phyloP scores from a whole-genome alignment of 1,140 invertebrate species.

The Cydia splendana region DNA sequence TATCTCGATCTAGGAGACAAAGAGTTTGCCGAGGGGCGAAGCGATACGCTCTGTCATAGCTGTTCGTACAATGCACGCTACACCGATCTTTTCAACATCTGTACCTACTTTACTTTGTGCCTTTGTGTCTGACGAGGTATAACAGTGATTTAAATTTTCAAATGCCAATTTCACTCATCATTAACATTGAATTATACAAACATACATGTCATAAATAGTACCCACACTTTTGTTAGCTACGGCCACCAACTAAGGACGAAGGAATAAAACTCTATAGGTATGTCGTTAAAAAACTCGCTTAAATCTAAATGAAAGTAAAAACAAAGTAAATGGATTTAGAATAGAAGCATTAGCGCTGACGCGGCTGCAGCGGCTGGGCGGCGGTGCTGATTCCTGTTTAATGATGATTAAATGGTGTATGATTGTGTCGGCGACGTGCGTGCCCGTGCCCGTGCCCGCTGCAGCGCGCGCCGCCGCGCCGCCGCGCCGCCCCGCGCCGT shows the following conservation, averaged over 20 bases:
- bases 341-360: constrained; percentile 62
- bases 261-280: too few relatives aligned
- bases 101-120: constrained; percentile 51
- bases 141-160: background rate
- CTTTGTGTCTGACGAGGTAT: constrained; percentile 49
- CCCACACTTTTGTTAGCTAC: constrained; percentile 34
- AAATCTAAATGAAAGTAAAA: constrained; percentile 47
- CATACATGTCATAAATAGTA: background rate
- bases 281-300: constrained; percentile 41
- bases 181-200: background rate
- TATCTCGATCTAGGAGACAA: constrained; percentile 78
- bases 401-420: constrained; percentile 77
- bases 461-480: constrained; percentile 27
- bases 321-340: constrained; percentile 40
- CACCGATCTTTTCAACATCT: constrained; percentile 62
- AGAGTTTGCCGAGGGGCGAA: constrained; percentile 59
- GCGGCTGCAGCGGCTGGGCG: constrained; percentile 52
- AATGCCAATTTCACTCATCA: background rate
- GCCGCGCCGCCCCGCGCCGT: constrained; percentile 1
- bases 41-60: constrained; percentile 73
- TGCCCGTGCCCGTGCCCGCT: constrained; percentile 41
- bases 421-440: constrained; percentile 66
- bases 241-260: background rate
- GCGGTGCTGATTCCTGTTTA: constrained; percentile 71
- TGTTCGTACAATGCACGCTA: constrained; percentile 67